Base-by-base conservation (phyloP, 2,113 vertebrate species). In the Toxostoma redivivum region DNA sequence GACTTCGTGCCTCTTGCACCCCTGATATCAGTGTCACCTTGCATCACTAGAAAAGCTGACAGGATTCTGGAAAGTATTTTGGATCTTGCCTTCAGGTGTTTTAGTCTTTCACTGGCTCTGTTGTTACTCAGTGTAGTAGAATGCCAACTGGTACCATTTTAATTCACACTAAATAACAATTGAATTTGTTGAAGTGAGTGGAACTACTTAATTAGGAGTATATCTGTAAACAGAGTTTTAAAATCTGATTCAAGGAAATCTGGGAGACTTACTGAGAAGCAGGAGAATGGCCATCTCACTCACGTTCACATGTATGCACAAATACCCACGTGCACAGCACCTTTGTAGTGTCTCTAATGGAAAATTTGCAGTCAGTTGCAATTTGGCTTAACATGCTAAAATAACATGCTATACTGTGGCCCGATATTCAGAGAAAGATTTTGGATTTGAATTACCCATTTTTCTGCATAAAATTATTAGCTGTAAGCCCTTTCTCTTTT, bases 231-330 rank as follows among this genome's bases (percentile, higher is more conserved):
- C 7, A 56, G 48, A 82, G 18, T 81, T 94, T 84, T 30, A 78
- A 66, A 73, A 81, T 94, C 45, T 81, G 25, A 57, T 80, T 83
- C 28, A 56, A 64, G 42, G 18, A 74, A 77, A 33, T 33, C 47
- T 84, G 37, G 33, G 33, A 64, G 28, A 47, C 47, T 64, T 72
- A 28, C 15, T 47, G 47, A 84, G 60, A 74, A 89, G 58, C 2
- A 84, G 25, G 50, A 61, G 17, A 70, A 48, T 11, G 57, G 11
- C 7, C 5, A 7, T 62, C 27, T 76, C 7, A 3, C 14, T 23
- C 22, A 12, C 0, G 0, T 7, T 1, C 20, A 3, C 0, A 0
- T 35, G 8, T 14, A 15, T 2, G 1, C 2, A 3, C 21, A 7
- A 12, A 27, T 13, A 8, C 4, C 10, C 8, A 10, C 7, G 13